Percentiles rank a stretch among this genome's conserved stretches.
phyloP scores from a whole-genome alignment of 2,888 invertebrate genomes.

The Hypselothyrea guttata region DNA sequence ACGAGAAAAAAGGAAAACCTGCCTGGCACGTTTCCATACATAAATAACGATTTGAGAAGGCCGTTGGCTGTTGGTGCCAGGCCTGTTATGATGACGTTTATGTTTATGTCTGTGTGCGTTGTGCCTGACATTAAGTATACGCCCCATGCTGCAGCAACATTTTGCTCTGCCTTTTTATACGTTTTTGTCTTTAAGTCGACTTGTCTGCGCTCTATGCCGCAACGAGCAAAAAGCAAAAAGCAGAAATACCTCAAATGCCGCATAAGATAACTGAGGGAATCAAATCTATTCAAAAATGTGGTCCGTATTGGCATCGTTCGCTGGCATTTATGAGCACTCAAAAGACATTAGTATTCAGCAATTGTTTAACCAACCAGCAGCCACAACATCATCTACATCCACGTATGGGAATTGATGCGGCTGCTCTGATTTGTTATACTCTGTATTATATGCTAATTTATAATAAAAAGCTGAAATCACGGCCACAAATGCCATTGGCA shows the following conservation, averaged over 20 bases:
- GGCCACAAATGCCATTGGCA: neutral
- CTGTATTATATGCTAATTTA: conserved; percentile 27
- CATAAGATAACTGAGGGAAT: conserved; percentile 1
- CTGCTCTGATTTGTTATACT: too few relatives aligned
- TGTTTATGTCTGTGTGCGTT: conserved; percentile 14
- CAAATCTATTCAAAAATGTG: conserved; percentile 18
- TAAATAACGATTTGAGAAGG: conserved; percentile 75
- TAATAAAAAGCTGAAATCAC: conserved; percentile 3
- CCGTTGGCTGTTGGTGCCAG: conserved; percentile 50
- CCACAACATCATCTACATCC: conserved; percentile 17
- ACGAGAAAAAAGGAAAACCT: conserved; percentile 34
- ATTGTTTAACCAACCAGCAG: conserved; percentile 21
- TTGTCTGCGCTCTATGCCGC: conserved; percentile 25
- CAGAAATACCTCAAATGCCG: conserved; percentile 24
- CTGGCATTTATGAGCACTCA: conserved; percentile 32
- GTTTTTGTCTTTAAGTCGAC: conserved; percentile 30
- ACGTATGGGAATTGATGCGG: conserved; percentile 31
- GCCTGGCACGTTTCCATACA: conserved; percentile 68
- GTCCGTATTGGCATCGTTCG: conserved; percentile 20
- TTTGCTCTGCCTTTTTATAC: conserved; percentile 25
- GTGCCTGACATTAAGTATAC: conserved; percentile 76
- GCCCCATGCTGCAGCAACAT: conserved; percentile 50
- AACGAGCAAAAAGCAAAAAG: conserved; percentile 5
- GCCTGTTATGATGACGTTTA: conserved; percentile 76
- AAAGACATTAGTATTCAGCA: conserved; percentile 47